phyloP scores from a whole-genome alignment of 2,797 vertebrate genomes.

The Parotocinclus haroldoi region DNA sequence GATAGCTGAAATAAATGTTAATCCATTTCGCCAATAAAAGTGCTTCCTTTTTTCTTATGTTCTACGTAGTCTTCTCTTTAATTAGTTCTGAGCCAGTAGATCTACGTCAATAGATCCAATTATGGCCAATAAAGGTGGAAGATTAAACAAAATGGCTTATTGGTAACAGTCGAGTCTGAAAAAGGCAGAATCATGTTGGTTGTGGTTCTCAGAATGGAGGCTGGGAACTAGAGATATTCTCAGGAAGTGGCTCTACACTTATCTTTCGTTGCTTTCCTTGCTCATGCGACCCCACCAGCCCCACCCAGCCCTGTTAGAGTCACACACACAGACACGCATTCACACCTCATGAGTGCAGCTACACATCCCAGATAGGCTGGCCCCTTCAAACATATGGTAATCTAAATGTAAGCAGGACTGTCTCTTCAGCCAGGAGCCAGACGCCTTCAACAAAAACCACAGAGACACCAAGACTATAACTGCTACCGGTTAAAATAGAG shows the following conservation, averaged over 20 bases:
- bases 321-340: slow-evolving; percentile 30
- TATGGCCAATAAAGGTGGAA: slow-evolving; percentile 7
- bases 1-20: slow-evolving; percentile 21
- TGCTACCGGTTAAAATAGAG: slow-evolving; percentile 3
- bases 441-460: slow-evolving; percentile 16
- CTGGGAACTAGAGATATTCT: slow-evolving; percentile 53
- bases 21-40: slow-evolving; percentile 7
- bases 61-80: slow-evolving; percentile 4
- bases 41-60: slow-evolving; percentile 5
- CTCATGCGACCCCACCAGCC: slow-evolving; percentile 40
- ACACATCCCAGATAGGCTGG: slow-evolving; percentile 28
- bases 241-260: slow-evolving; percentile 63
- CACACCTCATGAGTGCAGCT: slow-evolving; percentile 31
- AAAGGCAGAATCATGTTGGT: background rate
- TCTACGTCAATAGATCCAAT: background rate
- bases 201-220: slow-evolving; percentile 23
- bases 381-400: slow-evolving; percentile 36
- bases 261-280: slow-evolving; percentile 57
- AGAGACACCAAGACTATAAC: slow-evolving; percentile 1
- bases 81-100: slow-evolving; percentile 5
- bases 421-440: slow-evolving; percentile 24
- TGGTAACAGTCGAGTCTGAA: background rate
- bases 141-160: background rate
- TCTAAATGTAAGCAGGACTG: slow-evolving; percentile 31
- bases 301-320: slow-evolving; percentile 46